These are phyloP conservation scores for Drosophila recens DNA, from an alignment of 2,888 invertebrate species.

Conservation along the genomic window DNA sequence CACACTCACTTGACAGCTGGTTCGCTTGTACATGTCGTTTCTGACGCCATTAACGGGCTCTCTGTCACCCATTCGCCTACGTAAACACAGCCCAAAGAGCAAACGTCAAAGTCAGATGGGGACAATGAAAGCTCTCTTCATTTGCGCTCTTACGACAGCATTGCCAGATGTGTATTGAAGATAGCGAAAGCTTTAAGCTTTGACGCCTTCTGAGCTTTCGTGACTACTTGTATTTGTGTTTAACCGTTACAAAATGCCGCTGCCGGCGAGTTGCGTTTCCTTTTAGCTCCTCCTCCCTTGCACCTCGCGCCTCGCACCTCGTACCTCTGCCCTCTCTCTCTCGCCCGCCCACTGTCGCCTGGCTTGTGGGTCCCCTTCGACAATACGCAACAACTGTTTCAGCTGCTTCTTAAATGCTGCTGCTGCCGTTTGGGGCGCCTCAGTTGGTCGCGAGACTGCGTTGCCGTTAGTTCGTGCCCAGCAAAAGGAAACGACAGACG, in stretches of 20 bases:
- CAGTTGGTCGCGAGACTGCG: slow-evolving; percentile 79
- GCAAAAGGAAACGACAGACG: slow-evolving; percentile 32
- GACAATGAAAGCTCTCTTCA: slow-evolving; percentile 6
- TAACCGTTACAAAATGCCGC: slow-evolving; percentile 41
- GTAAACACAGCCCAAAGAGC: slow-evolving; percentile 38
- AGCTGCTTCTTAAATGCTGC: slow-evolving; percentile 69
- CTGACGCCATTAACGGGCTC: slow-evolving; percentile 3
- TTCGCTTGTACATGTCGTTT: not conserved
- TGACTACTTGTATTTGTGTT: slow-evolving; percentile 21
- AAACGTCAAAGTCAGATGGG: slow-evolving; percentile 25
- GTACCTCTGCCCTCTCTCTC: not conserved
- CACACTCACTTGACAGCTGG: not conserved
- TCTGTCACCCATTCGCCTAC: slow-evolving; percentile 30
- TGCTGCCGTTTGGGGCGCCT: slow-evolving; percentile 57
- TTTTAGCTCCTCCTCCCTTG: slow-evolving; percentile 9
- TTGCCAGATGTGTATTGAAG: slow-evolving; percentile 33
- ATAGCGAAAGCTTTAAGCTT: slow-evolving; percentile 28
- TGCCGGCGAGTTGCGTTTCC: slow-evolving; percentile 29
- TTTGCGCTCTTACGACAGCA: slow-evolving; percentile 12
- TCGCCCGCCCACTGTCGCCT: not conserved
- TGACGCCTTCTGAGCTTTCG: slow-evolving; percentile 26
- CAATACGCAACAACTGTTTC: slow-evolving; percentile 46
- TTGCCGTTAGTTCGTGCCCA: slow-evolving; percentile 65
- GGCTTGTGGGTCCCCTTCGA: not conserved
- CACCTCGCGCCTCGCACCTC: not conserved